A percentile compares a stretch with the other conserved stretches of the same genome.
Evolutionary conservation across 2,113 vertebrate species (phyloP).

Genomic region (Dermatemys mawii): DNA sequence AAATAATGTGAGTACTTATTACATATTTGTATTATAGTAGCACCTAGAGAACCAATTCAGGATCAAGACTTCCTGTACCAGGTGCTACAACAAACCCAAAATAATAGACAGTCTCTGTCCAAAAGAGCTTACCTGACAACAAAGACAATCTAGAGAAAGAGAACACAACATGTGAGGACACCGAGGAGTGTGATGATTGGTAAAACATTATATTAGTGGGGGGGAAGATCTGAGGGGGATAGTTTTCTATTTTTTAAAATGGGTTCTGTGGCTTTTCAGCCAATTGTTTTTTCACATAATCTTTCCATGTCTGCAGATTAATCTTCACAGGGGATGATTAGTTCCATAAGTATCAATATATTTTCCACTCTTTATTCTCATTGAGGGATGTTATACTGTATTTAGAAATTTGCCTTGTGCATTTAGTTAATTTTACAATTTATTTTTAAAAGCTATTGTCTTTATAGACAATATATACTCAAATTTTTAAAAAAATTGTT

Average conservation of each 20-base stretch:
- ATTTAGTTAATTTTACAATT: neutral
- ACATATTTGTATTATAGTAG: neutral
- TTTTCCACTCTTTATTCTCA: neutral
- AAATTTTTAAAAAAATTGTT: neutral
- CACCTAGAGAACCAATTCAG: neutral
- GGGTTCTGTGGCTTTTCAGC: neutral
- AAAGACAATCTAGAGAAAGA: neutral
- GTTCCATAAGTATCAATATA: neutral
- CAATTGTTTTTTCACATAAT: neutral
- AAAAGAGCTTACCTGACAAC: neutral
- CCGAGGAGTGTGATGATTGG: neutral
- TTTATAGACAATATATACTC: neutral
- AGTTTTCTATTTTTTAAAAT: neutral
- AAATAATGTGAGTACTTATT: neutral
- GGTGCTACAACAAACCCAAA: neutral
- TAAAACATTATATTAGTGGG: neutral
- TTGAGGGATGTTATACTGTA: neutral
- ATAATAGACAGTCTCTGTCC: neutral
- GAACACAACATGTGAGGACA: neutral
- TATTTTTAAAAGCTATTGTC: neutral
- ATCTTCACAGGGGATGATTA: accelerated
- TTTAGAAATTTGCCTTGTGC: neutral
- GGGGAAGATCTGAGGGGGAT: neutral
- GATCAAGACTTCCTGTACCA: neutral
- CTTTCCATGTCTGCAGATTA: neutral